Evolutionary conservation across 2,797 vertebrate species (phyloP), one percentile per base, ranked within the genome.

Genomic region (Muscicapa comitata): DNA sequence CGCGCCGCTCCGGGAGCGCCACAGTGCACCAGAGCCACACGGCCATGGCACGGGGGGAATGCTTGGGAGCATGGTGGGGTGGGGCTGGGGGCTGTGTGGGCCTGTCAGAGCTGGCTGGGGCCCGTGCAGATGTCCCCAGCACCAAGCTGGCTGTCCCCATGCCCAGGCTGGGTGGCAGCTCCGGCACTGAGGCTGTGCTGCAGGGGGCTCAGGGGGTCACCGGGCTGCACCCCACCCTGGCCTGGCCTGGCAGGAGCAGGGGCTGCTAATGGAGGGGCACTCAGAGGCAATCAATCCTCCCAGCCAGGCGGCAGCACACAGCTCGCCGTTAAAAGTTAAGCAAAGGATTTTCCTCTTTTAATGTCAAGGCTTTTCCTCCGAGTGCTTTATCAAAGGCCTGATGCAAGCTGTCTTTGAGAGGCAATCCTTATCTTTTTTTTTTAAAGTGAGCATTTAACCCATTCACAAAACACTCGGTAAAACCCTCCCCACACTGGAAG

Each of bases 371-470:
- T 96, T 94, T 95, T 77, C 78, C 80, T 18, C 4, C 0, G 87
- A 95, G 81, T 57, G 72, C 91, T 96, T 87, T 80, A 90, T 88
- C 93, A 91, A 96, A 93, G 85, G 57, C 72, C 82, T 88, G 85
- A 82, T 73, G 85, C 87, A 90, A 94, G 68, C 82, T 90, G 81
- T 71, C 84, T 96, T 82, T 82, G 76, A 94, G 89, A 91, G 91
- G 74, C 2, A 24, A 66, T 43, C 84, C 86, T 78, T 65, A 37
- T 24, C 51, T 10, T 10, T 33, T 50, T 38, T 70, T 31, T 81
- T 77, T 26, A 47, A 88, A 94, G 47, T 6, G 6, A 86, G 50
- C 85, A 62, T 95, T 94, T 86, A 94, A 93, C 76, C 90, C 83
- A 48, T 78, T 78, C 88, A 91, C 68, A 93, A 91, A 94, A 90